These are phyloP conservation scores for Melinaea marsaeus DNA, from an alignment of 2,888 invertebrate species.

Conservation along the genomic window DNA sequence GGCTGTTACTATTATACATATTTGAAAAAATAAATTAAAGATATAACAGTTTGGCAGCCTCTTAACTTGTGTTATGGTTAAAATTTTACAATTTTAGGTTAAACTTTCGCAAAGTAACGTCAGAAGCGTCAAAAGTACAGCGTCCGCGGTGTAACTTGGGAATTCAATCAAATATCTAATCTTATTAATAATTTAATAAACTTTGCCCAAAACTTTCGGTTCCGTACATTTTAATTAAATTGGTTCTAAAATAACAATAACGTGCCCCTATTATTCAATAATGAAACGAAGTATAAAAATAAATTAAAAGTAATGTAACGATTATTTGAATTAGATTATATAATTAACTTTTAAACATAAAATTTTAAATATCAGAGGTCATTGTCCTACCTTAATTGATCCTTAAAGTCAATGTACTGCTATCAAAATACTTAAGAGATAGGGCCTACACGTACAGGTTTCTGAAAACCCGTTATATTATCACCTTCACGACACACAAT, in stretches of 20 bases:
- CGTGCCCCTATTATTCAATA: no score
- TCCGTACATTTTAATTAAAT: conserved; percentile 12
- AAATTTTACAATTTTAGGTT: not conserved
- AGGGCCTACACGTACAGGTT: conserved; percentile 30
- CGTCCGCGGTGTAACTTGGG: conserved; percentile 36
- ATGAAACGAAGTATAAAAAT: no score
- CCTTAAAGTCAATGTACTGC: conserved; percentile 21
- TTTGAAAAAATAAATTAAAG: no score
- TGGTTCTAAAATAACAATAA: no score
- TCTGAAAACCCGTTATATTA: conserved; percentile 43
- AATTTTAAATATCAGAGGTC: conserved; percentile 10
- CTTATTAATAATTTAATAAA: conserved; percentile 47
- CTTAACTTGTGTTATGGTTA: not conserved
- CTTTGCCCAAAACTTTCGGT: conserved; percentile 37
- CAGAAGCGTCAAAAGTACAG: conserved; percentile 11
- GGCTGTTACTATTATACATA: no score
- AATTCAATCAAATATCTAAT: conserved; percentile 48
- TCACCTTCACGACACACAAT: conserved; percentile 45
- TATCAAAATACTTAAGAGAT: conserved; percentile 21
- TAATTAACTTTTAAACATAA: not conserved
- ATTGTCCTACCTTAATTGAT: conserved; percentile 16
- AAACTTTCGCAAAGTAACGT: not conserved
- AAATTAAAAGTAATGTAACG: no score
- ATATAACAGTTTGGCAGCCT: no score
- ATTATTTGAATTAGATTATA: no score